These are phyloP conservation scores for Sipunculus nudus DNA, from an alignment of 2,888 invertebrate species.

Conservation along the genomic window DNA sequence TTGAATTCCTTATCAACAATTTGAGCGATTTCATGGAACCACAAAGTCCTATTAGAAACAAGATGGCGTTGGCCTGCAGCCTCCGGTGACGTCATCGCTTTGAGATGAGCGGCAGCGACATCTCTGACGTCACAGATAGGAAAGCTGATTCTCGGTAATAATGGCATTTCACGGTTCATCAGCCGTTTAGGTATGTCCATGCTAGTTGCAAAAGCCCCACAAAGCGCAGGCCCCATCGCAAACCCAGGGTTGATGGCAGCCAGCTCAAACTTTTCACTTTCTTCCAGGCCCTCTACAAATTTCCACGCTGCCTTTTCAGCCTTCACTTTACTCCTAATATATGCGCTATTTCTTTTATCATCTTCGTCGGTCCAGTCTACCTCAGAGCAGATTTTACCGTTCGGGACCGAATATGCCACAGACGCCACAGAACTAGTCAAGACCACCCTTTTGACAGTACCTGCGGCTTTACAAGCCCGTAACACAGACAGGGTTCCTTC, in stretches of 20 bases:
- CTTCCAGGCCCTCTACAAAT: conserved; percentile 67
- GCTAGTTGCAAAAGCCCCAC: too few relatives aligned
- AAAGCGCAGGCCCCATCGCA: conserved; percentile 68
- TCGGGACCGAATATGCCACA: too few relatives aligned
- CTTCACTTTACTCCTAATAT: conserved; percentile 68
- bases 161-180: conserved; percentile 63
- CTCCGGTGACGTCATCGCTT: conserved; percentile 29
- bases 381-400: conserved; percentile 38
- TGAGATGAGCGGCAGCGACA: conserved; percentile 59
- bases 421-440: not conserved
- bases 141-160: conserved; percentile 67
- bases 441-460: conserved; percentile 61
- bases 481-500: conserved; percentile 69
- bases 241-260: conserved; percentile 69
- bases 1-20: conserved; percentile 68
- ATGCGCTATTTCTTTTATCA: conserved; percentile 52
- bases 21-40: conserved; percentile 69
- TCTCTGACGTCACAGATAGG: conserved; percentile 70
- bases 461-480: conserved; percentile 66
- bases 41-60: conserved; percentile 63
- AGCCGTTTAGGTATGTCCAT: conserved; percentile 59
- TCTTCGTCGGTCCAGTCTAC: conserved; percentile 16
- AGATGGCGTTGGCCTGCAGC: conserved; percentile 63
- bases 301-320: conserved; percentile 71
- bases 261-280: conserved; percentile 67